Conservation (phyloP, 2,888 invertebrate genomes). For the Bellardia pandia region DNA sequence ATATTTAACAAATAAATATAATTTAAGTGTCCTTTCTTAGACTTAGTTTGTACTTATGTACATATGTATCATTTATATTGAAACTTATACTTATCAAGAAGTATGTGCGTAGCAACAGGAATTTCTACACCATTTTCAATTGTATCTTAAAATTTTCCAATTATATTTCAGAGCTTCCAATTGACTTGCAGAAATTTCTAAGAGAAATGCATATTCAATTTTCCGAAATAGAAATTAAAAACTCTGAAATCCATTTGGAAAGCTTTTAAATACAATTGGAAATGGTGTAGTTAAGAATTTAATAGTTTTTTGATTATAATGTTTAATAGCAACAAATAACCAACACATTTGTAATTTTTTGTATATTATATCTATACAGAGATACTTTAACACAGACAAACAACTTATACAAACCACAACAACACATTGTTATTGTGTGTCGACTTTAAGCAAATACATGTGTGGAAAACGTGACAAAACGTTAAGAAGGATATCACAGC, state of each 20-base stretch:
- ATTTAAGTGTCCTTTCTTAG: neutral
- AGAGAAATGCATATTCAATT: too few species aligned
- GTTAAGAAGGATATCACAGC: conserved; percentile 25
- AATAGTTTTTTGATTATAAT: conserved; percentile 68
- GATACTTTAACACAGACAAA: neutral
- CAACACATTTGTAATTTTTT: conserved; percentile 24
- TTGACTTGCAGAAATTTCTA: too few species aligned
- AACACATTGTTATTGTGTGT: neutral
- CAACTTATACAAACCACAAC: neutral
- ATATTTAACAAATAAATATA: conserved; percentile 39
- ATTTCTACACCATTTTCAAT: conserved; percentile 5
- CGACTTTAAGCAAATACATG: conserved; percentile 57
- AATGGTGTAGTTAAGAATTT: conserved; percentile 43
- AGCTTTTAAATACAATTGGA: too few species aligned
- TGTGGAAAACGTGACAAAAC: conserved; percentile 69
- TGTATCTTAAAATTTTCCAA: too few species aligned
- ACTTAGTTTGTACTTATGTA: neutral
- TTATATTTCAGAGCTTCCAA: too few species aligned
- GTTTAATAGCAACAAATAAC: conserved; percentile 48
- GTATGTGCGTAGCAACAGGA: conserved; percentile 7
- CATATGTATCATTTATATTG: conserved; percentile 19
- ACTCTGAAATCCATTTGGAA: too few species aligned
- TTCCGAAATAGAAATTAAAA: too few species aligned
- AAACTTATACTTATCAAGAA: conserved; percentile 7
- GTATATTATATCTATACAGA: conserved; percentile 3